Evolutionary conservation across 1,140 invertebrate species (phyloP).

Genomic region (Vanessa tameamea): DNA sequence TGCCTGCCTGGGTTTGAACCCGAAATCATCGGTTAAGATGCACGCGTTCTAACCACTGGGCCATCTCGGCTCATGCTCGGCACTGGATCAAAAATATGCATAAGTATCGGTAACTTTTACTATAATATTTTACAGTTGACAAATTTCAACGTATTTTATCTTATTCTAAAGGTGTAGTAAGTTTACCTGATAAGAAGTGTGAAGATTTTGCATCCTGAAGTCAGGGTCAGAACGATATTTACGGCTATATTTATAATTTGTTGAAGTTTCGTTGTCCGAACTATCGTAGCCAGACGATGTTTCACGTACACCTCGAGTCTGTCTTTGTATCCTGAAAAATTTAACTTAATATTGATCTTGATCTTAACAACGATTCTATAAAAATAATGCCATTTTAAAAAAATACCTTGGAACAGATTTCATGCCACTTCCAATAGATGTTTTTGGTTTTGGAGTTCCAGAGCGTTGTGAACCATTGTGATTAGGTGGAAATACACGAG

Average conservation of each 20-base stretch:
- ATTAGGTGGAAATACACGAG: constrained; percentile 92
- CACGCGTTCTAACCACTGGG: too few relatives aligned
- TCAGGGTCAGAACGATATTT: constrained; percentile 91
- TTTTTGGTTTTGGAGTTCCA: constrained; percentile 80
- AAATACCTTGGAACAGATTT: constrained; percentile 74
- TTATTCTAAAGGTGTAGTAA: too few relatives aligned
- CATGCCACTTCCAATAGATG: constrained; percentile 80
- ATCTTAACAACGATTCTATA: too few relatives aligned
- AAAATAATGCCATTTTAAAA: too few relatives aligned
- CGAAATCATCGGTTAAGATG: too few relatives aligned
- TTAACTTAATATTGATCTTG: background rate
- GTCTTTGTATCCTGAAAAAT: constrained; percentile 67
- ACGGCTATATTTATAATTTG: constrained; percentile 83
- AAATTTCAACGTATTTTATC: too few relatives aligned
- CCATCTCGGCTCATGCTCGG: too few relatives aligned
- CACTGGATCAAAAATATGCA: constrained; percentile 29
- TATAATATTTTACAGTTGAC: too few relatives aligned
- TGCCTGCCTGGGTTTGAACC: too few relatives aligned
- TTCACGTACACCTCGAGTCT: constrained; percentile 73
- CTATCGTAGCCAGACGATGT: constrained; percentile 94
- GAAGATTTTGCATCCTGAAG: constrained; percentile 84
- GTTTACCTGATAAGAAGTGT: constrained; percentile 80
- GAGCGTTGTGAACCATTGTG: constrained; percentile 84
- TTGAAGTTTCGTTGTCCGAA: constrained; percentile 85
- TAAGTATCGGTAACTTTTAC: background rate